Percentiles rank a stretch among this genome's conserved stretches.
Evolutionary conservation across 1,140 invertebrate species (phyloP).

Genomic region (Lepidurus arcticus): DNA sequence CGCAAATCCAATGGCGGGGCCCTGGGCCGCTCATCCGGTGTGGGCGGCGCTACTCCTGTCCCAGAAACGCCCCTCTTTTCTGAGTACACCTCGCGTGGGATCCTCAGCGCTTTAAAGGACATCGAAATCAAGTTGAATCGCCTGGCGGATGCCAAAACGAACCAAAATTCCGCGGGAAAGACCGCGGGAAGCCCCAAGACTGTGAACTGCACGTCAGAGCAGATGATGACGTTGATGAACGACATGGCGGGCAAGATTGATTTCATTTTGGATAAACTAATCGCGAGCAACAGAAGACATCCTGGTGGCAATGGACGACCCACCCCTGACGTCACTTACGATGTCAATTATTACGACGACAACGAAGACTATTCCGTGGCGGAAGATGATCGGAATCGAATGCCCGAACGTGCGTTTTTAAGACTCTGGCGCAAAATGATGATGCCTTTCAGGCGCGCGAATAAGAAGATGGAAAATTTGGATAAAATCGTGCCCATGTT

Average conservation of each 20-base stretch:
- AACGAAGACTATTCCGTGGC: not conserved
- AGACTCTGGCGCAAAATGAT: conserved; percentile 34
- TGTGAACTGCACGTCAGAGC: conserved; percentile 22
- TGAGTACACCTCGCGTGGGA: conserved; percentile 41
- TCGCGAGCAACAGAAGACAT: conserved; percentile 13
- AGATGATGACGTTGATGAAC: conserved; percentile 34
- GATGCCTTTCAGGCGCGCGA: conserved; percentile 31
- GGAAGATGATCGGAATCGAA: conserved; percentile 11
- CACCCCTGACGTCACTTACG: conserved; percentile 6
- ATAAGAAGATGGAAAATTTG: conserved; percentile 31
- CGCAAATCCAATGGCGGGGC: conserved; percentile 6
- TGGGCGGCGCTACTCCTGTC: not conserved
- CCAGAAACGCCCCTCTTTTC: conserved; percentile 33
- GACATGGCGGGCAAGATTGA: conserved; percentile 44
- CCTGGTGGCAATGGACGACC: not conserved
- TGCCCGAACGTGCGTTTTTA: conserved; percentile 29
- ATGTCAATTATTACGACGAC: conserved; percentile 25
- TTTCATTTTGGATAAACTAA: conserved; percentile 39
- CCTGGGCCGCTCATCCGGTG: not conserved
- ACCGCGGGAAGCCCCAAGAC: not conserved
- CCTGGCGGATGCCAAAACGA: not conserved
- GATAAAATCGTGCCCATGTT: conserved; percentile 32
- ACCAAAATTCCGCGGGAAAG: not conserved
- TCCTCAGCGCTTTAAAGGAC: conserved; percentile 42
- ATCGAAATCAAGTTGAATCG: conserved; percentile 34